Conservation (phyloP, 2,888 invertebrate species). For the Drosophila falleni region DNA sequence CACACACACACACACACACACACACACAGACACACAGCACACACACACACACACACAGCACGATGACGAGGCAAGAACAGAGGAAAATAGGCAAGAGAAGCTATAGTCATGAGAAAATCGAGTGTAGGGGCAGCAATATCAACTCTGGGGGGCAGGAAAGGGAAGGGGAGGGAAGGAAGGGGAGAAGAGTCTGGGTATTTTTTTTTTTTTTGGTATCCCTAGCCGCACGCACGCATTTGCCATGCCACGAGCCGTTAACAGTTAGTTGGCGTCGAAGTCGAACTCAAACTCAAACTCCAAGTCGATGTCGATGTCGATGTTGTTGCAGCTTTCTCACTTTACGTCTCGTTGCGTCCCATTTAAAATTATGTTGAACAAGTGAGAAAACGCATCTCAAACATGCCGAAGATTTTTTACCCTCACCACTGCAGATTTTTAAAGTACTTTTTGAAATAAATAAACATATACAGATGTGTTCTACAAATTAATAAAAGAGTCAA, state of each 20-base stretch:
- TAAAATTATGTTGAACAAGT: conserved; percentile 74
- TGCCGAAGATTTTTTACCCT: neutral
- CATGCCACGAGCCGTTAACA: conserved; percentile 69
- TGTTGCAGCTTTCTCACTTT: conserved; percentile 77
- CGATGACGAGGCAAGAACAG: neutral
- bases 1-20: conserved; percentile 44
- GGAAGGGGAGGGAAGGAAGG: neutral
- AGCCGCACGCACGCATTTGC: conserved; percentile 64
- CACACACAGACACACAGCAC: conserved; percentile 35
- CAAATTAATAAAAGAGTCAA: too few relatives aligned
- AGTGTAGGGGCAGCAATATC: neutral
- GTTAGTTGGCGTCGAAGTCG: conserved; percentile 65
- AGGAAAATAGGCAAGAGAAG: neutral
- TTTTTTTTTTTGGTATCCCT: conserved; percentile 29
- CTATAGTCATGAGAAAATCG: neutral
- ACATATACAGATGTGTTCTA: too few relatives aligned
- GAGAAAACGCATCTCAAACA: neutral
- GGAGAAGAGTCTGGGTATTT: neutral
- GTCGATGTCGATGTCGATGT: conserved; percentile 19
- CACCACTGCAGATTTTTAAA: too few relatives aligned
- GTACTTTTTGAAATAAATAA: too few relatives aligned
- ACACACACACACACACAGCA: conserved; percentile 11
- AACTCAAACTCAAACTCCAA: neutral
- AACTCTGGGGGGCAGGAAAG: neutral
- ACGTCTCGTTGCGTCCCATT: conserved; percentile 81